Evolutionary conservation across 1,140 invertebrate species (phyloP), one percentile per base, ranked within the genome.

Genomic region (Drosophila santomea): DNA sequence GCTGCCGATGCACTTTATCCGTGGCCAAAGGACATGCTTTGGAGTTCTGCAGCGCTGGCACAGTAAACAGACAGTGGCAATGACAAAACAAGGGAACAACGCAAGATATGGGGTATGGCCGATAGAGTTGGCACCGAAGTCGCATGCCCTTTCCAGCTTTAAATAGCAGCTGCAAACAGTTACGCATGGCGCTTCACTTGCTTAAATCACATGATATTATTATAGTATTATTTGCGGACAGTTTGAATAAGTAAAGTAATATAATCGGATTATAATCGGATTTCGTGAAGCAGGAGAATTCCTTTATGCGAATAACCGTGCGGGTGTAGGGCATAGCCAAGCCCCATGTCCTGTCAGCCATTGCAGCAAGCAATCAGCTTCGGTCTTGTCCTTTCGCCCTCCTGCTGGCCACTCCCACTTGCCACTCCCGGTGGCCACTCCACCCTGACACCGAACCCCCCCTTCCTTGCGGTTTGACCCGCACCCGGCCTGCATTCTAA

Each of bases 321-420:
- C 28, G 20, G 51, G 51, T 60, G 66, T 60, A 76, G 64, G 55
- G 63, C 61, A 80, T 62, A 32, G 23, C 51, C 63, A 43, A 23
- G 57, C 47, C 76, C 74, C 78, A 88, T 79, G 83, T 83, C 75
- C 82, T 79, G 79, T 74, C 81, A 86, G 82, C 38, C 67, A 74
- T 54, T 78, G 74, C 68, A 78, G 84, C 84, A 66, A 83, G 83
- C 78, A 88, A 88, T 88, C 80, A 88, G 83, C 79, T 83, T 80
- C 74, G 77, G 68, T 78, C 78, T 78, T 86, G 63, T 85, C 73
- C 63, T 68, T 52, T 52, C 45, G 7, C 17, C 32, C 38, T 36
- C 20, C 1, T 15, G 20, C 20, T 15, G 43, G 17, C 35, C 61
- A 10, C 32, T 39, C 17, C 43, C 60, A 23, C 10, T 56, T 43